phyloP scores from a whole-genome alignment of 37 sponge, comb jelly and placozoan species.

The Beroe forskalii region DNA sequence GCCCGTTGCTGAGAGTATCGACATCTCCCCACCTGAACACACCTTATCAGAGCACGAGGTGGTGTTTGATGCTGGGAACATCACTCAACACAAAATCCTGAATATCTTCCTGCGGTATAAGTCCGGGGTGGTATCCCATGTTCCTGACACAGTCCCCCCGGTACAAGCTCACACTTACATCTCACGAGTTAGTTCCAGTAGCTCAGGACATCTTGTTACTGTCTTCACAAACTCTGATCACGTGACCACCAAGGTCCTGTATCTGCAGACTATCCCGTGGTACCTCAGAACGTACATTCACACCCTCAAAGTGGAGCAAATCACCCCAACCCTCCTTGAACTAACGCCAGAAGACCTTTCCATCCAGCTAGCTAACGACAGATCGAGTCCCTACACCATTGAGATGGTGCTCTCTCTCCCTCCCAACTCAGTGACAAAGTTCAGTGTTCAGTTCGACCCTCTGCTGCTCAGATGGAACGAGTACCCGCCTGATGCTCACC shows the following conservation, averaged over 20 bases:
- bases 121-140: background rate
- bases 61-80: slow-evolving; percentile 5
- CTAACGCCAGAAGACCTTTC: slow-evolving; percentile 14
- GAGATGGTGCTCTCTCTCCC: slow-evolving; percentile 81
- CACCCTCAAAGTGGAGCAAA: slow-evolving; percentile 70
- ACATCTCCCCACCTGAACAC: slow-evolving; percentile 9
- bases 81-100: slow-evolving; percentile 5
- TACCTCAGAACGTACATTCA: slow-evolving; percentile 83
- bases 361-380: slow-evolving; percentile 81
- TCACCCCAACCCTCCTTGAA: background rate
- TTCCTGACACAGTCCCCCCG: background rate
- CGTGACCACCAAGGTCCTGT: background rate
- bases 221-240: slow-evolving; percentile 16
- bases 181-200: slow-evolving; percentile 17
- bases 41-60: background rate
- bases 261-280: slow-evolving; percentile 85
- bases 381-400: slow-evolving; percentile 76
- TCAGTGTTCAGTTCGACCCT: slow-evolving; percentile 77
- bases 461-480: slow-evolving; percentile 94
- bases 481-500: slow-evolving; percentile 95
- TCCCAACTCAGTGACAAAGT: slow-evolving; percentile 72
- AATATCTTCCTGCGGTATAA: slow-evolving; percentile 24
- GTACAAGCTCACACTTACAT: slow-evolving; percentile 49
- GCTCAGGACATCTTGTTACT: slow-evolving; percentile 47
- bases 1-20: background rate